These are phyloP conservation scores for Chelonus formosanus DNA, from an alignment of 2,888 invertebrate genomes.

Conservation along the genomic window DNA sequence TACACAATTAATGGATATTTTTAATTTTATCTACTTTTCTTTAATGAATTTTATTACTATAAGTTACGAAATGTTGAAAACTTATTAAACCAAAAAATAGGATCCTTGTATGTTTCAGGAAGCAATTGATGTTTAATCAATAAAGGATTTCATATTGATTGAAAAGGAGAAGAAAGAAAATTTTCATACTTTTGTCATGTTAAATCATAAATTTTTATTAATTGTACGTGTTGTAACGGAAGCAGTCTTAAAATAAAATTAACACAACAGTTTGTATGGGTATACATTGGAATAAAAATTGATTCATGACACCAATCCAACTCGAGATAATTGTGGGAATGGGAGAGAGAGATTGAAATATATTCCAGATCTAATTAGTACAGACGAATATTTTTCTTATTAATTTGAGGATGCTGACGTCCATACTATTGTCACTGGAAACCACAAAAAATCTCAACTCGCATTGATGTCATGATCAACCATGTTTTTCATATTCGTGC, in stretches of 20 bases:
- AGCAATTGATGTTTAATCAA: conserved; percentile 35
- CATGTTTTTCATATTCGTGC: conserved; percentile 33
- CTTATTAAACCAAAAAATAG: too few relatives aligned
- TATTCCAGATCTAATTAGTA: conserved; percentile 33
- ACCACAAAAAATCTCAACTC: conserved; percentile 23
- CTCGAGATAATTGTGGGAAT: conserved; percentile 26
- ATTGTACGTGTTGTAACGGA: conserved; percentile 59
- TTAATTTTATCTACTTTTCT: too few relatives aligned
- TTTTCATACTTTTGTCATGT: conserved; percentile 22
- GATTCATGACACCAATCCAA: conserved; percentile 34
- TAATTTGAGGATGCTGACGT: conserved; percentile 36
- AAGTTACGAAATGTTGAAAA: too few relatives aligned
- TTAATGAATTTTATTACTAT: too few relatives aligned
- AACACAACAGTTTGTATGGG: conserved; percentile 53
- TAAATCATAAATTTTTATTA: conserved; percentile 49
- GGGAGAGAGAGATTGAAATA: conserved; percentile 32
- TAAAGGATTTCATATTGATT: not conserved
- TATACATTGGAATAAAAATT: conserved; percentile 49
- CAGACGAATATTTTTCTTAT: conserved; percentile 4
- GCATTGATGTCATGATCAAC: conserved; percentile 17
- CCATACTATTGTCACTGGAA: conserved; percentile 9
- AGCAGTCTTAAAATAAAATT: conserved; percentile 62
- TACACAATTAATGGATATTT: too few relatives aligned
- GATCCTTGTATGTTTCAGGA: conserved; percentile 32
- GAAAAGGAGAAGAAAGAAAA: not conserved